A percentile compares a stretch with the other conserved stretches of the same genome.
Evolutionary conservation across 2,113 vertebrate species (phyloP).

Genomic region (Triplophysa tibetana): DNA sequence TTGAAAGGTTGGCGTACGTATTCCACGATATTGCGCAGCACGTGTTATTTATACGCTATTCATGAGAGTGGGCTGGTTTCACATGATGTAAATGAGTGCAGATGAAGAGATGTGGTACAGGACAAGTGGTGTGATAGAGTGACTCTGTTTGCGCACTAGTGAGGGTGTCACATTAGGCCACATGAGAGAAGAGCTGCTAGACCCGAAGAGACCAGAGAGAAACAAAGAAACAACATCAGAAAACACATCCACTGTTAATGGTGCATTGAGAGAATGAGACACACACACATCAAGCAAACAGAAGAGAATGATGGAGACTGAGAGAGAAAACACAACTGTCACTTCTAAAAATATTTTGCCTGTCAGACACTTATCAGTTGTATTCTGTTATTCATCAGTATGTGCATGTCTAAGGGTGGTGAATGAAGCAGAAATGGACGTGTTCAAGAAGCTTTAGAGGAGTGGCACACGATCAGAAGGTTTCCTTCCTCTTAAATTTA

Average conservation of each 20-base stretch:
- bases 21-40: no score
- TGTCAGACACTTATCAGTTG: conserved; percentile 44
- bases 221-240: not conserved
- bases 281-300: conserved; percentile 9
- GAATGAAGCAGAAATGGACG: not conserved
- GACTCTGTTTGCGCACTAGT: conserved; percentile 41
- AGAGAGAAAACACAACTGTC: not conserved
- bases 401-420: not conserved
- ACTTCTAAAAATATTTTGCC: not conserved
- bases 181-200: conserved; percentile 2
- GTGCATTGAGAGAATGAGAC: conserved; percentile 8
- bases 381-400: conserved; percentile 17
- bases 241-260: conserved; percentile 36
- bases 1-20: no score
- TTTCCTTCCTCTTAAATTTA: no score
- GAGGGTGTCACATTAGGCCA: conserved; percentile 21
- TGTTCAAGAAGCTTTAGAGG: no score
- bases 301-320: not conserved
- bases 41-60: no score
- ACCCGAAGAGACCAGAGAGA: not conserved
- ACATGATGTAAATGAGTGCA: not conserved
- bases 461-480: no score
- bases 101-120: not conserved
- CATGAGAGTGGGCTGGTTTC: no score
- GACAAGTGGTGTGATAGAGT: not conserved